A percentile compares a stretch with the other conserved stretches of the same genome.
phyloP scores from a whole-genome alignment of 1,140 invertebrate genomes.

The Fopius arisanus region DNA sequence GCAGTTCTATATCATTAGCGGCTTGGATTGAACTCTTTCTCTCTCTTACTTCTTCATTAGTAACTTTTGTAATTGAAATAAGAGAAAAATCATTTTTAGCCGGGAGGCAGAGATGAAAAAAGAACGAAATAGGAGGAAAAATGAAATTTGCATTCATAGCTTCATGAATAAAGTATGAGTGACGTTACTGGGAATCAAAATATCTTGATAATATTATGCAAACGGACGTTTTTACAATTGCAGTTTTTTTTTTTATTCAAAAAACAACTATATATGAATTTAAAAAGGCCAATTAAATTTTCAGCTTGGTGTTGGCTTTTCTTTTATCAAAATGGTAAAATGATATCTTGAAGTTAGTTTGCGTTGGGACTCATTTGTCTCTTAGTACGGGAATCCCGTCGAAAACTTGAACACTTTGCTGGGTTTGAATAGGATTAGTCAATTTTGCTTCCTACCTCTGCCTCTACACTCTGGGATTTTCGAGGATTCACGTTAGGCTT shows the following conservation, averaged over 20 bases:
- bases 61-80: background rate
- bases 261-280: background rate
- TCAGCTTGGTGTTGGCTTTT: too few relatives aligned
- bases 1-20: background rate
- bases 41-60: background rate
- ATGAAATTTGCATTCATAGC: conserved; percentile 11
- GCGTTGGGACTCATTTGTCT: background rate
- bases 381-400: background rate
- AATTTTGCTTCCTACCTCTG: background rate
- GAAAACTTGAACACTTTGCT: conserved; percentile 7
- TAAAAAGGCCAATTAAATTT: background rate
- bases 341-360: background rate
- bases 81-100: background rate
- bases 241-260: background rate
- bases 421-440: conserved; percentile 10
- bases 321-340: background rate
- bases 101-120: background rate
- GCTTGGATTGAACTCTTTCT: background rate
- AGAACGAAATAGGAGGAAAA: background rate
- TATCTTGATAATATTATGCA: conserved; percentile 5
- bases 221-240: conserved; percentile 4
- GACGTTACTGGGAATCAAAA: conserved; percentile 11
- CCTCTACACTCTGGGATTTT: conserved; percentile 24
- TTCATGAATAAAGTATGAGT: conserved; percentile 13
- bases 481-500: conserved; percentile 32